Evolutionary conservation across 2,113 vertebrate genomes (phyloP).

Genomic region (Dipodomys merriami): DNA sequence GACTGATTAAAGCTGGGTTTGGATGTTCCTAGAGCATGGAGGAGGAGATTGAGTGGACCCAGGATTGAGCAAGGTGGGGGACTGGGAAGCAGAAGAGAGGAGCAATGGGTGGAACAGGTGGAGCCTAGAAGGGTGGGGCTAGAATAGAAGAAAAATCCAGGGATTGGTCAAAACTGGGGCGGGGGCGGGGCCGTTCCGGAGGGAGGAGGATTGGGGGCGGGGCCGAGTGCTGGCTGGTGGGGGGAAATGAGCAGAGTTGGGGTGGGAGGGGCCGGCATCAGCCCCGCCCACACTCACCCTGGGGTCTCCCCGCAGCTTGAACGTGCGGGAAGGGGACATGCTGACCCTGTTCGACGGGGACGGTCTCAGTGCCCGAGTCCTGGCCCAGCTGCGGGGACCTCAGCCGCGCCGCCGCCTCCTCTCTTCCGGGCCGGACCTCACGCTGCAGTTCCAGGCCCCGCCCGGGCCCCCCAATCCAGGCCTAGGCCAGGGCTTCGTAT

Average conservation of each 20-base stretch:
- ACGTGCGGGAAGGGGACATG: constrained; percentile 93
- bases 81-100: background rate
- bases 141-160: background rate
- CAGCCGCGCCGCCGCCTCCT: constrained; percentile 92
- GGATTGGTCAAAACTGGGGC: background rate
- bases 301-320: constrained; percentile 85
- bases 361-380: constrained; percentile 91
- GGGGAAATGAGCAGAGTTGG: background rate
- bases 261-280: accelerated
- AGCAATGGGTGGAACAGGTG: background rate
- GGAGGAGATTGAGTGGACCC: background rate
- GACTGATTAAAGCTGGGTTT: background rate
- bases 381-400: constrained; percentile 93
- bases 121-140: background rate
- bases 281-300: background rate
- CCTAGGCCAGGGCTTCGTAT: constrained; percentile 93
- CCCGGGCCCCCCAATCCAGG: constrained; percentile 91
- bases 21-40: too few relatives aligned
- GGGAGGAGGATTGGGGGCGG: background rate
- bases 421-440: constrained; percentile 92
- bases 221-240: background rate
- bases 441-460: constrained; percentile 95
- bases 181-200: background rate
- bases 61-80: background rate
- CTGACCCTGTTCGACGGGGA: constrained; percentile 93